Percentiles rank a stretch among this genome's conserved stretches.
phyloP scores from a whole-genome alignment of 1,140 invertebrate species.

The Drosophila saltans region DNA sequence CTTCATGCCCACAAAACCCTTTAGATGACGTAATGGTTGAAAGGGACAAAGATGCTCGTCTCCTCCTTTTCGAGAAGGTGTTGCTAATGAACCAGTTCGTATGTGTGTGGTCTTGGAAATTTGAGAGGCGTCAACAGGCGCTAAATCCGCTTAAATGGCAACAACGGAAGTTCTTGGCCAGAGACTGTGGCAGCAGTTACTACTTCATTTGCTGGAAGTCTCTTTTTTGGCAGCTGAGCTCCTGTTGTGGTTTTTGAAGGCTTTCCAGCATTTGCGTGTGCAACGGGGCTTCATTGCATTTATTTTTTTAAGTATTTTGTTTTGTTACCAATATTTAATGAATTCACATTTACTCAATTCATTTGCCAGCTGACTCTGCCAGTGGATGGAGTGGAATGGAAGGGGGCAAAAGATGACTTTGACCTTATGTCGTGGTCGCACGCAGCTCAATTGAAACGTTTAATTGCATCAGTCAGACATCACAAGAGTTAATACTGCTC shows the following conservation, averaged over 20 bases:
- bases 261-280: slow-evolving; percentile 36
- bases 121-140: slow-evolving; percentile 82
- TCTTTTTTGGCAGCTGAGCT: background rate
- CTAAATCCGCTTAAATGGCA: slow-evolving; percentile 77
- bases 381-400: background rate
- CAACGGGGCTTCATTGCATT: slow-evolving; percentile 61
- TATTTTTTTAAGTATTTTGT: slow-evolving; percentile 17
- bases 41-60: slow-evolving; percentile 26
- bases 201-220: background rate
- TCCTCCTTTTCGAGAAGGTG: slow-evolving; percentile 43
- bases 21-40: slow-evolving; percentile 50
- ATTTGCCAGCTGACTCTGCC: slow-evolving; percentile 76
- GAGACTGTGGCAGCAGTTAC: slow-evolving; percentile 22
- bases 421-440: slow-evolving; percentile 81
- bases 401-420: slow-evolving; percentile 37
- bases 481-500: slow-evolving; percentile 14
- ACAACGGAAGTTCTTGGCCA: slow-evolving; percentile 38
- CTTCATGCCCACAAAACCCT: slow-evolving; percentile 36
- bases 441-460: slow-evolving; percentile 79
- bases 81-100: slow-evolving; percentile 63
- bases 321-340: slow-evolving; percentile 61
- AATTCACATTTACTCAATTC: slow-evolving; percentile 71
- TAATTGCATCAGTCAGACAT: slow-evolving; percentile 65
- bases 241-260: slow-evolving; percentile 7
- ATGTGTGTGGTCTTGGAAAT: slow-evolving; percentile 70